Base-by-base conservation (phyloP, 2,888 invertebrate species). In the Melolontha melolontha region DNA sequence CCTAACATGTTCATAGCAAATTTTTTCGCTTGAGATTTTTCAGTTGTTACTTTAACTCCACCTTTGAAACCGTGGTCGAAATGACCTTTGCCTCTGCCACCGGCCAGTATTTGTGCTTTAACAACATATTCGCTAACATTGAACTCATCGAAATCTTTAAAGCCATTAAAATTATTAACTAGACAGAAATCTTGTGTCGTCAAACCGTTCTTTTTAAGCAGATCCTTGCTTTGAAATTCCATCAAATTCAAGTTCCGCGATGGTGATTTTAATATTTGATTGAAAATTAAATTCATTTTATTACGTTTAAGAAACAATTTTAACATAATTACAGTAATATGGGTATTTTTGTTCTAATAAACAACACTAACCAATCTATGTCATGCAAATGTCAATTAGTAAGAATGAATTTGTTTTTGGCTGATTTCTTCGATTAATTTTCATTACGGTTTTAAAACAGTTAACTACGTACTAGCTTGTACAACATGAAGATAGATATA, bases 151-250 rank as follows among this genome's bases (percentile, higher is more conserved):
- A 67, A 67, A 6, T 49, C 51, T 14, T 14, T 11, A 27, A 52
- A 62, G 14, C 52, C 44, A 8, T 41, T 29, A n/a, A 5, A 10
- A 1, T 52, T 17, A 22, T 94, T 93, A 64, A 97, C 88, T 67
- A 99, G 88, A 71, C 91, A 88, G 80, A 96, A 96, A 78, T 93
- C 91, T 82, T 97, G 93, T 77, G 95, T 91, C 73, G 96, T 89
- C 71, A 96, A 91, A 44, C 95, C 94, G 84, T 93, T 89, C 79
- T 95, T 92, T 75, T 90, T 88, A 71, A 98, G 86, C 41, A 99
- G 86, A 79, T 94, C 91, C 84, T 99, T 99, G 81, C 98, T 98
- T 83, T 99, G 98, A 82, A 94, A 98, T 84, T 99, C 99, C 79
- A 98, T 89, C 42, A 99, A 86, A 85, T 98, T 98, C 65, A 99